Evolutionary conservation across 2,888 invertebrate genomes (phyloP).

Genomic region (Neoaliturus tenellus): DNA sequence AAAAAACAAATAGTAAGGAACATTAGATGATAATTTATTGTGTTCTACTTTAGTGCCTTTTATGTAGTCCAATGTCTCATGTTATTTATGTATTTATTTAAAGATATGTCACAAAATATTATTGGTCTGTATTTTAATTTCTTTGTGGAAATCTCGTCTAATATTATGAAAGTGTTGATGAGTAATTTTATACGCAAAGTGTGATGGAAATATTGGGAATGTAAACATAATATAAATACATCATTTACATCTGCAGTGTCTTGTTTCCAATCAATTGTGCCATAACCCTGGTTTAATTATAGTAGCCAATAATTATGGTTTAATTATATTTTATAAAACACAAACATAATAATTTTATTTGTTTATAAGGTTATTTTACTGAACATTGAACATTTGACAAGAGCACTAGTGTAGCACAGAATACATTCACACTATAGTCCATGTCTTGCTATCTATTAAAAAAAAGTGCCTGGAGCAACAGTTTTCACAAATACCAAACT

Average conservation of each 20-base stretch:
- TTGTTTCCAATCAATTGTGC: too few species aligned
- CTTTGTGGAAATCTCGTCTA: not conserved
- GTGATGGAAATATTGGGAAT: not conserved
- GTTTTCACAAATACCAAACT: too few species aligned
- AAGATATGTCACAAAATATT: not conserved
- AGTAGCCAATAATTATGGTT: too few species aligned
- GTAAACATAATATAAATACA: slow-evolving; percentile 3
- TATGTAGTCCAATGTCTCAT: not conserved
- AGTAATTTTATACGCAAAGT: not conserved
- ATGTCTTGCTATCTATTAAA: not conserved
- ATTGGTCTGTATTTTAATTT: not conserved
- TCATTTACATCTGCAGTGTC: not conserved
- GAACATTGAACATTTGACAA: too few species aligned
- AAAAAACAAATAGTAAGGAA: too few species aligned
- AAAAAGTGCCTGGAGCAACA: too few species aligned
- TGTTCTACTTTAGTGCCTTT: slow-evolving; percentile 16
- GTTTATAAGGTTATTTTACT: too few species aligned
- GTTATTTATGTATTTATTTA: slow-evolving; percentile 5
- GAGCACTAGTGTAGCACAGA: too few species aligned
- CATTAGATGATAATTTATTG: not conserved
- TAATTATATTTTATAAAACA: too few species aligned
- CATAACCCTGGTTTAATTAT: too few species aligned
- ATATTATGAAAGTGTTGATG: not conserved
- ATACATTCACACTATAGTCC: too few species aligned
- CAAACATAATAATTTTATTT: too few species aligned